Conservation (phyloP, 2,797 vertebrate species). For the Cynopterus sphinx region DNA sequence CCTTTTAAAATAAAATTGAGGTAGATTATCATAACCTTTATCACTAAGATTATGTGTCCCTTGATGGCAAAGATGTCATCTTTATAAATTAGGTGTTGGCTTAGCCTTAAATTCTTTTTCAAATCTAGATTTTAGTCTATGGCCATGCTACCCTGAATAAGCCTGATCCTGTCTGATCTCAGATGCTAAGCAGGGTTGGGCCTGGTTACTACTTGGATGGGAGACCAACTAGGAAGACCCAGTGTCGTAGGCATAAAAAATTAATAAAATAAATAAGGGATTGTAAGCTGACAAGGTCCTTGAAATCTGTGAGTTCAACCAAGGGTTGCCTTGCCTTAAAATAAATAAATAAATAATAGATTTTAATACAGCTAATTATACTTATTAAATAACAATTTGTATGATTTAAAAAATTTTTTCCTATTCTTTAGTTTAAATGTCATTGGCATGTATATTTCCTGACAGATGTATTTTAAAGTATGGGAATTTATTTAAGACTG, state of each 20-base stretch:
- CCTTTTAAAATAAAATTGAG: conserved; percentile 24
- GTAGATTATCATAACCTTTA: not conserved
- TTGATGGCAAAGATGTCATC: conserved; percentile 8
- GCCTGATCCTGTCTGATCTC: too few species aligned
- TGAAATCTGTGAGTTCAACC: too few species aligned
- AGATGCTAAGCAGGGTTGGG: too few species aligned
- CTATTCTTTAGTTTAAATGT: not conserved
- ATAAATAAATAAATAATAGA: not conserved
- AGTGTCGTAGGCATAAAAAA: too few species aligned
- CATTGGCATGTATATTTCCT: conserved; percentile 12
- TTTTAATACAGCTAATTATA: not conserved
- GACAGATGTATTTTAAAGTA: not conserved
- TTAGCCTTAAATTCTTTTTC: not conserved
- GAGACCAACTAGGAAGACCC: too few species aligned
- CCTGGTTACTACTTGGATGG: too few species aligned
- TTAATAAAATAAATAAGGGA: too few species aligned
- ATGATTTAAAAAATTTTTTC: not conserved
- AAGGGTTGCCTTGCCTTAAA: too few species aligned
- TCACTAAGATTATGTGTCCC: not conserved
- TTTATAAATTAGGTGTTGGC: conserved; percentile 11
- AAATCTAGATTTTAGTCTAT: not conserved
- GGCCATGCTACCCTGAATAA: too few species aligned
- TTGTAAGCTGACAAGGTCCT: too few species aligned
- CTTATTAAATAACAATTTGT: not conserved
- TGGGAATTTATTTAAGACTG: conserved; percentile 14